Conservation (phyloP, 2,888 invertebrate species). For the Agriopis leucophaearia region DNA sequence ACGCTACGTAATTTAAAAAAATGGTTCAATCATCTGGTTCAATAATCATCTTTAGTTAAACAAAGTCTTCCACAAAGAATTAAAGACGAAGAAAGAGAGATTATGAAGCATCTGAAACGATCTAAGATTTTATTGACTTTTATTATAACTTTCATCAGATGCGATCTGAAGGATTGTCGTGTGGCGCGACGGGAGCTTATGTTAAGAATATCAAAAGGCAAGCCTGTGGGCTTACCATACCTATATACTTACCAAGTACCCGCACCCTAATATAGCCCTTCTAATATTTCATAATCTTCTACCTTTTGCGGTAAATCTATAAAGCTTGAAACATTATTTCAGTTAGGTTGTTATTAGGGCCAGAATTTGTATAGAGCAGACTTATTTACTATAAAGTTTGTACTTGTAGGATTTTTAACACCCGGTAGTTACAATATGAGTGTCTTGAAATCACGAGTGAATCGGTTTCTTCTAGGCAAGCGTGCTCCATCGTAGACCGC, state of each 20-base stretch:
- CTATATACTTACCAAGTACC: constrained; percentile 38
- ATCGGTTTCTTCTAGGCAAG: too few relatives aligned
- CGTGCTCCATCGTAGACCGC: too few relatives aligned
- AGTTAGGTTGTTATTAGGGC: constrained; percentile 5
- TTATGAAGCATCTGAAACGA: constrained; percentile 26
- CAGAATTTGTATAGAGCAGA: neutral
- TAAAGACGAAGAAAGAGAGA: constrained; percentile 8
- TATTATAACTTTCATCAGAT: constrained; percentile 36
- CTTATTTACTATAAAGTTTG: too few relatives aligned
- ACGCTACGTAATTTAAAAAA: too few relatives aligned
- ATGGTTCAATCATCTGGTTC: too few relatives aligned
- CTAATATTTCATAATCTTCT: constrained; percentile 46
- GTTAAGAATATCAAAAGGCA: constrained; percentile 49
- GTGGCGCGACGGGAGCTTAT: constrained; percentile 45
- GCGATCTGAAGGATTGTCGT: constrained; percentile 38
- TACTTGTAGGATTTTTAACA: too few relatives aligned
- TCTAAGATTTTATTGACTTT: constrained; percentile 35
- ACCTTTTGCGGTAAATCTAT: constrained; percentile 35
- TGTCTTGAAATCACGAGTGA: too few relatives aligned
- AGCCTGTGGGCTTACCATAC: constrained; percentile 43
- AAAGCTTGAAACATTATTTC: constrained; percentile 30
- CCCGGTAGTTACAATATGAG: too few relatives aligned
- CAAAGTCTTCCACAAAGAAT: constrained; percentile 21
- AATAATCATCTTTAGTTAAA: too few relatives aligned
- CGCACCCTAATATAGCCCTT: constrained; percentile 45